Evolutionary conservation across 2,888 invertebrate species (phyloP).

Genomic region (Microplitis deprimator): DNA sequence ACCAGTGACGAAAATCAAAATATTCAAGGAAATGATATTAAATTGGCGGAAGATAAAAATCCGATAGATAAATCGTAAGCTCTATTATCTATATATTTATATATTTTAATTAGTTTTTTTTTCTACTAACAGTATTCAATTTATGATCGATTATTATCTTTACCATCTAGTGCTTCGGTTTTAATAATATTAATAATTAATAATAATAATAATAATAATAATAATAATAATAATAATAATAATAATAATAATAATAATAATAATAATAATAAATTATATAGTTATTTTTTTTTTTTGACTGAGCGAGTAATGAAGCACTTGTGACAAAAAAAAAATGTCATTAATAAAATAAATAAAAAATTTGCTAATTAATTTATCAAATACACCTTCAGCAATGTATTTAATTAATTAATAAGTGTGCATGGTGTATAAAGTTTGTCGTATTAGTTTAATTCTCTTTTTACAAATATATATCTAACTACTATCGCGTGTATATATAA

Average conservation of each 20-base stretch:
- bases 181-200: slow-evolving; percentile 20
- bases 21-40: slow-evolving; percentile 3
- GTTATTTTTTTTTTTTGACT: background rate
- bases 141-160: slow-evolving; percentile 14
- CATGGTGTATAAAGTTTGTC: slow-evolving; percentile 29
- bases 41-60: slow-evolving; percentile 13
- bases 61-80: slow-evolving; percentile 29
- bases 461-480: slow-evolving; percentile 27
- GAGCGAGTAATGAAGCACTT: slow-evolving; percentile 7
- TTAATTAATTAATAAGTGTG: slow-evolving; percentile 32
- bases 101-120: slow-evolving; percentile 5
- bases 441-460: slow-evolving; percentile 21
- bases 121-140: slow-evolving; percentile 24
- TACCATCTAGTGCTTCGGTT: background rate
- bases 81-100: slow-evolving; percentile 24
- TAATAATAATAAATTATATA: background rate
- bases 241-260: slow-evolving; percentile 17
- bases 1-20: slow-evolving; percentile 26
- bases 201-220: slow-evolving; percentile 13
- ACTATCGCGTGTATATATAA: slow-evolving; percentile 49
- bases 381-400: slow-evolving; percentile 18
- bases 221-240: slow-evolving; percentile 17
- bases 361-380: background rate
- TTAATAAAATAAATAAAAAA: background rate
- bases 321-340: slow-evolving; percentile 3